Evolutionary conservation across 2,797 vertebrate species (phyloP), one percentile per base, ranked within the genome.

Genomic region (Sebastes glaucus): DNA sequence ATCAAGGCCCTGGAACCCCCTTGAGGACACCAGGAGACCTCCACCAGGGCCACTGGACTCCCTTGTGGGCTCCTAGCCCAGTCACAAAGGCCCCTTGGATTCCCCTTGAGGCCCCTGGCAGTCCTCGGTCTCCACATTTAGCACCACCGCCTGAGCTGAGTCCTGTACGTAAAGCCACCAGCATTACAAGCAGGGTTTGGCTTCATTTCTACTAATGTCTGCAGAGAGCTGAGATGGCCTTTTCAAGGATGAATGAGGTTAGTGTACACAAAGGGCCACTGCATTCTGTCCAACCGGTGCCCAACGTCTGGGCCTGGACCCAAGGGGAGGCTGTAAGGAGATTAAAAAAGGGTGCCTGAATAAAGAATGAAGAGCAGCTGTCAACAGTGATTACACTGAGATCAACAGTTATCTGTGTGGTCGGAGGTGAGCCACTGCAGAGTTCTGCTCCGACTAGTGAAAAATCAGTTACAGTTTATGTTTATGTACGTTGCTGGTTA

Each of bases 221-320:
- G 30, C 61, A 32, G 66, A 74, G 62, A 5, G 25, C 69, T 70
- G 59, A 83, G 70, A 23, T 2, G 46, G 57, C 7, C 20, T 71
- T 77, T 82, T 76, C 46, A 53, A 16, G 13, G 70, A 77, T 74
- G 69, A 74, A 77, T 57, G 73, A 76, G 55, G 64, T 80, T 55
- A 38, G 60, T 30, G 66, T 22, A 57, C 57, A 83, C 62, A 84
- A 83, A 71, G 62, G 20, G 64, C 35, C 33, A 28, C 62, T 62
- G 71, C 67, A 32, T 55, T 70, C 64, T 8, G 28, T 71, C 59
- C 59, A 70, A 80, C 22, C 13, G 28, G 72, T 75, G 55, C 65
- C 59, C 52, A 35, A 6, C 14, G 28, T 82, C 77, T 78, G 80
- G 74, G 69, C 35, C 33, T 6, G 55, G 67, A 62, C 73, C 71